phyloP scores from a whole-genome alignment of 2,797 vertebrate species.

The Myiotriccus ornatus region DNA sequence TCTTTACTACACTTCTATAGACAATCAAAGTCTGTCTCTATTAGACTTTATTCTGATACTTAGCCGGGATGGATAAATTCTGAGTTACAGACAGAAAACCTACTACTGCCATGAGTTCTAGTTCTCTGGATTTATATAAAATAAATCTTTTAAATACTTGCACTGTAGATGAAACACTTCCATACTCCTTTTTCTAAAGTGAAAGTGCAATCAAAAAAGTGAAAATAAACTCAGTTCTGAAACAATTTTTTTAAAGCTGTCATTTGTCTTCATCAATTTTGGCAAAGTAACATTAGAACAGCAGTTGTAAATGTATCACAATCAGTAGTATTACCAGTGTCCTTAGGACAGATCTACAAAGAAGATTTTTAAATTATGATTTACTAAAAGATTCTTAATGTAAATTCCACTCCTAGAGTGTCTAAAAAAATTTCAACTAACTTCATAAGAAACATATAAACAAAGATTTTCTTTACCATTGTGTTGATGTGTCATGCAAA shows the following conservation, averaged over 20 bases:
- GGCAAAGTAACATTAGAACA: background rate
- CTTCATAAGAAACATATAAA: background rate
- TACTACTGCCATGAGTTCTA: background rate
- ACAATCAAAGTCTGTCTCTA: slow-evolving; percentile 33
- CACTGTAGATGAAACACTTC: background rate
- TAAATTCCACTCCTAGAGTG: background rate
- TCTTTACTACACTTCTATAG: slow-evolving; percentile 49
- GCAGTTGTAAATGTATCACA: background rate
- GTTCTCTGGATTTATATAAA: background rate
- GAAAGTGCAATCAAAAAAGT: background rate
- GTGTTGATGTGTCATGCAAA: background rate
- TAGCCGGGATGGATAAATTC: slow-evolving; percentile 9
- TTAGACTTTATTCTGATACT: background rate
- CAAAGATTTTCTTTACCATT: background rate
- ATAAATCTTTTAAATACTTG: background rate
- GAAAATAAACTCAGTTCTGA: background rate
- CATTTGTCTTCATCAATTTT: background rate
- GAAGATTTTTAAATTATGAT: background rate
- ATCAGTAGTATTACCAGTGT: background rate
- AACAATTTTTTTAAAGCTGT: background rate
- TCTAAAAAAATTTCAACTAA: background rate
- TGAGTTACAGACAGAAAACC: slow-evolving; percentile 13
- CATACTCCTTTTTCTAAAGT: background rate
- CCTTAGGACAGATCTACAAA: background rate
- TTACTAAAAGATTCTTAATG: background rate